phyloP scores from a whole-genome alignment of 1,140 invertebrate genomes.

The Frieseomelitta varia region DNA sequence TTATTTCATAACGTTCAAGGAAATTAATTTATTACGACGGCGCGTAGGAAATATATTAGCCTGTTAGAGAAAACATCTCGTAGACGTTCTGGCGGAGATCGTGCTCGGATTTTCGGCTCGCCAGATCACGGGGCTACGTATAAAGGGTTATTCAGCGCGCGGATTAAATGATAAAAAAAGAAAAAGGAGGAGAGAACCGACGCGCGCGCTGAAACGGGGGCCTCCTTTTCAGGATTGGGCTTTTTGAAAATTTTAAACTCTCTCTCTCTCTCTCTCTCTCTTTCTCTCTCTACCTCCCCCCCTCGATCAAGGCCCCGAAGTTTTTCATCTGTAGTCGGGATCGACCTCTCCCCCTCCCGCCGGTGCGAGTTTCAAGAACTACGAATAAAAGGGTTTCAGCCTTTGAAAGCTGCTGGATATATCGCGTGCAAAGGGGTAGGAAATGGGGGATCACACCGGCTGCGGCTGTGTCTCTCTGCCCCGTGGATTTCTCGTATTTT shows the following conservation, averaged over 20 bases:
- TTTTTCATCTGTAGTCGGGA: constrained; percentile 47
- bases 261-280: constrained; percentile 3
- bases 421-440: constrained; percentile 39
- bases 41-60: neutral
- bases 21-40: too few relatives aligned
- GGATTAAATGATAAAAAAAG: constrained; percentile 82
- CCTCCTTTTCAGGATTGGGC: constrained; percentile 76
- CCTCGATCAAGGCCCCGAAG: constrained; percentile 12
- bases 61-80: too few relatives aligned
- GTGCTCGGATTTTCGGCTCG: constrained; percentile 48
- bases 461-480: constrained; percentile 48
- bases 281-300: constrained; percentile 43
- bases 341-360: constrained; percentile 46
- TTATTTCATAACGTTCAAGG: too few relatives aligned
- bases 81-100: constrained; percentile 10
- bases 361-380: constrained; percentile 77
- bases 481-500: constrained; percentile 80
- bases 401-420: constrained; percentile 69
- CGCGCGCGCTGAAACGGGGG: constrained; percentile 75
- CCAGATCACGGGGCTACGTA: constrained; percentile 45
- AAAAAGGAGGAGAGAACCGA: constrained; percentile 67
- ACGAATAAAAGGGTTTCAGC: constrained; percentile 76
- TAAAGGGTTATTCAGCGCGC: constrained; percentile 81
- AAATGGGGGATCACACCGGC: constrained; percentile 58
- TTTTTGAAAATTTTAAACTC: constrained; percentile 81